Conservation (phyloP, 2,797 vertebrate species). For the Calcarius lapponicus region DNA sequence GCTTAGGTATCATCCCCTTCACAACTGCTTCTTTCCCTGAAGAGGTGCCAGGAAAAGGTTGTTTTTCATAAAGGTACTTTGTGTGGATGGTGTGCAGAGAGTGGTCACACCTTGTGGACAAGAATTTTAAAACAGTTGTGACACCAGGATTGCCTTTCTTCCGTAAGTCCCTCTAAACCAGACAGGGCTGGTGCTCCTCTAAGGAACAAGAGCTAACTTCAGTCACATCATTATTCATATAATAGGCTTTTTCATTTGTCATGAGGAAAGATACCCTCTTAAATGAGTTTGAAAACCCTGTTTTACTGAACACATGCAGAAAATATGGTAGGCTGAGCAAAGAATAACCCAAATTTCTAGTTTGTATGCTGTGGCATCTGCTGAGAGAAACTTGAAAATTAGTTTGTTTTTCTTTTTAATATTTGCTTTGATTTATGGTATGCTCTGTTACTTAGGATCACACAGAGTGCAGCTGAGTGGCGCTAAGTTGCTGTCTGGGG, state of each 20-base stretch:
- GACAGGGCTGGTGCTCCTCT: not conserved
- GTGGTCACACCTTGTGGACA: not conserved
- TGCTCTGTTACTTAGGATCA: not conserved
- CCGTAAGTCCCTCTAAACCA: not conserved
- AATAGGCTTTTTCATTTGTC: conserved; percentile 31
- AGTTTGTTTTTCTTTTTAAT: conserved; percentile 9
- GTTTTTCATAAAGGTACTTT: not conserved
- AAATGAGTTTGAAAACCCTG: conserved; percentile 39
- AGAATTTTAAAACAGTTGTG: not conserved
- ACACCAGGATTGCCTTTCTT: not conserved
- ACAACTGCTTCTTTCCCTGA: not conserved
- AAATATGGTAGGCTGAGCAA: not conserved
- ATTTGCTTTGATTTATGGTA: conserved; percentile 28
- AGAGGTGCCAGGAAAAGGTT: not conserved
- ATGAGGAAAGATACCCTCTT: conserved; percentile 41
- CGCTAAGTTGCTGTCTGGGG: not conserved
- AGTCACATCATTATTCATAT: not conserved
- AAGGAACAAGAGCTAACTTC: conserved; percentile 8
- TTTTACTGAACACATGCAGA: conserved; percentile 37
- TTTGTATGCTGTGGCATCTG: not conserved
- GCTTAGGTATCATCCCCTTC: not conserved
- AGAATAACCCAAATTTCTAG: conserved; percentile 7
- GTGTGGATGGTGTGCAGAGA: not conserved
- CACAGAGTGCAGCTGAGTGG: not conserved
- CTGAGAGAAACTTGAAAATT: conserved; percentile 2